Evolutionary conservation across 1,140 invertebrate species (phyloP).

Genomic region (Heliconius eleuchia): DNA sequence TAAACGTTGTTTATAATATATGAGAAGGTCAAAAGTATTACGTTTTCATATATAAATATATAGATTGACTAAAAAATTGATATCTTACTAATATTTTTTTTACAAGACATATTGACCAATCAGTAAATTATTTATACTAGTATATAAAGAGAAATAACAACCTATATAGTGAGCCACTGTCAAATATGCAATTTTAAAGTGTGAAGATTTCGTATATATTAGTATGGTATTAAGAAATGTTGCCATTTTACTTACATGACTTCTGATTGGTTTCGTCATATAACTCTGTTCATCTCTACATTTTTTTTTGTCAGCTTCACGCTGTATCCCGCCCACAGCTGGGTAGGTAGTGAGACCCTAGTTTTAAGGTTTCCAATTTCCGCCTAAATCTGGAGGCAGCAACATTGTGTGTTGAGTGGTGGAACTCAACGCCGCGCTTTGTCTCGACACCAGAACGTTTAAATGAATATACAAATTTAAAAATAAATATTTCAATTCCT

Average conservation of each 20-base stretch:
- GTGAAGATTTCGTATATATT: neutral
- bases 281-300: neutral
- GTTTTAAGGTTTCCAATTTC: no score
- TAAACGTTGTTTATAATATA: neutral
- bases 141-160: neutral
- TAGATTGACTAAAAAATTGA: neutral
- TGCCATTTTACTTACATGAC: neutral
- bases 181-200: neutral
- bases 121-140: neutral
- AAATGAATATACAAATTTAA: neutral
- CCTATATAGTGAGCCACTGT: constrained; percentile 3
- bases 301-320: no score
- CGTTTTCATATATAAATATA: no score
- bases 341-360: no score
- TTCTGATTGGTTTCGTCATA: neutral
- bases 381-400: no score
- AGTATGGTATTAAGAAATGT: neutral
- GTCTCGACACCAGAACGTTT: neutral
- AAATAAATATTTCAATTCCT: no score
- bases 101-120: neutral
- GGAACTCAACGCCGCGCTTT: neutral
- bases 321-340: no score
- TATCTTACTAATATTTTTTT: neutral
- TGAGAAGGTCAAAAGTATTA: neutral
- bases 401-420: no score